These are phyloP conservation scores for Odocoileus hemionus DNA, from an alignment of 2,113 vertebrate genomes.

Conservation along the genomic window DNA sequence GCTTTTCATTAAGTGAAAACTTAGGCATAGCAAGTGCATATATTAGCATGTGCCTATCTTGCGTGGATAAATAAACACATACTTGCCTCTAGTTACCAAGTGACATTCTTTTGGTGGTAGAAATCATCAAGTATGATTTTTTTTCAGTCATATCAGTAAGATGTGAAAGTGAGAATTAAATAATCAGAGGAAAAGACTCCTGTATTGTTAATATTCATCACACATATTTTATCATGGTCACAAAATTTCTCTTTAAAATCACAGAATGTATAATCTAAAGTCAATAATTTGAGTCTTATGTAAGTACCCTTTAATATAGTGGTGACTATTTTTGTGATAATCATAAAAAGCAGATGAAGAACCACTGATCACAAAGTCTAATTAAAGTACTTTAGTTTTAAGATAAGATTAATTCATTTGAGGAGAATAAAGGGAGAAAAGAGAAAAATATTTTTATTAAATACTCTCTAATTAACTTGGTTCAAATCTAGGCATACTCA, in stretches of 20 bases:
- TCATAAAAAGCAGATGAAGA: slow-evolving; percentile 28
- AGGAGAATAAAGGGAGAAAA: not conserved
- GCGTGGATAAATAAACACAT: slow-evolving; percentile 54
- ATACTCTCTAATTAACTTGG: not conserved
- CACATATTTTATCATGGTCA: not conserved
- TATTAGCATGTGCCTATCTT: slow-evolving; percentile 55
- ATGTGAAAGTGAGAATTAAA: slow-evolving; percentile 27
- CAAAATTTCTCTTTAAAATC: slow-evolving; percentile 48
- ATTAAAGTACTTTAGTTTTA: slow-evolving; percentile 39
- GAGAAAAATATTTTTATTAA: slow-evolving; percentile 36
- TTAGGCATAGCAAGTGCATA: slow-evolving; percentile 64
- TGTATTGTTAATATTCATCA: slow-evolving; percentile 5
- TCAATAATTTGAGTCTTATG: not conserved
- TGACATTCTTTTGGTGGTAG: slow-evolving; percentile 62
- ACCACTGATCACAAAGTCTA: not conserved
- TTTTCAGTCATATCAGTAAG: slow-evolving; percentile 47
- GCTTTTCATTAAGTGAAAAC: slow-evolving; percentile 81
- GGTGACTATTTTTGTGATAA: slow-evolving; percentile 12
- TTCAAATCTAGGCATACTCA: slow-evolving; percentile 18
- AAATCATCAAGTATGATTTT: slow-evolving; percentile 49
- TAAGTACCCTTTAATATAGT: not conserved
- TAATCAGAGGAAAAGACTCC: slow-evolving; percentile 42
- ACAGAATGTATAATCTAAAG: not conserved
- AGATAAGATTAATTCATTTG: not conserved
- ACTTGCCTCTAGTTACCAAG: slow-evolving; percentile 36